Conservation (phyloP, 2,113 vertebrate species). For the Rostratula benghalensis region DNA sequence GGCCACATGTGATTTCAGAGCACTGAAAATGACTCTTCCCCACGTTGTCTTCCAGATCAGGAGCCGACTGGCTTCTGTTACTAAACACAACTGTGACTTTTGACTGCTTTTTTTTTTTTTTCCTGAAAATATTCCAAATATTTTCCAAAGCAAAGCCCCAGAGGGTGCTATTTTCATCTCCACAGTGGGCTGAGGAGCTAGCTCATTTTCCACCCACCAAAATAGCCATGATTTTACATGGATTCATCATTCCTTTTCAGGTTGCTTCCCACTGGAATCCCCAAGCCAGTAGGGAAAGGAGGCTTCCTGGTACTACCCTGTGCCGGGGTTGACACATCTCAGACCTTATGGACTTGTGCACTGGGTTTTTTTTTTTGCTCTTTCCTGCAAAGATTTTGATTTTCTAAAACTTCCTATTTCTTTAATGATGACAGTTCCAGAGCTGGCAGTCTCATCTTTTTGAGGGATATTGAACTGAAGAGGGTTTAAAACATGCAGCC, state of each 20-base stretch:
- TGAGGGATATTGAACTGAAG: not conserved
- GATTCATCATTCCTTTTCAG: not conserved
- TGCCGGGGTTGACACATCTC: not conserved
- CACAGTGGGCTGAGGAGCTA: not conserved
- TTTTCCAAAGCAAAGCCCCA: constrained; percentile 35
- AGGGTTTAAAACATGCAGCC: not conserved
- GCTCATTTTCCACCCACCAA: not conserved
- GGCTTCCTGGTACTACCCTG: not conserved
- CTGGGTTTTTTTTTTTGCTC: not conserved
- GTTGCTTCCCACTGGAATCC: not conserved
- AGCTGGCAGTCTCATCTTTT: not conserved
- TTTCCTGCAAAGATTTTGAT: not conserved
- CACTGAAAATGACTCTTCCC: not conserved
- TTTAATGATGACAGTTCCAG: not conserved
- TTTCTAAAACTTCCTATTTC: not conserved
- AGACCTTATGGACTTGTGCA: not conserved
- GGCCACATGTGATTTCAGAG: not conserved
- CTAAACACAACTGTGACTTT: constrained; percentile 6
- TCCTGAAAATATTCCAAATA: constrained; percentile 33
- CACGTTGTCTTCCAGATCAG: not conserved
- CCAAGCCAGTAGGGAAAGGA: not conserved
- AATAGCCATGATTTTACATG: not conserved
- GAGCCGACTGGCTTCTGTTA: not conserved
- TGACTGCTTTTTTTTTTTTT: not conserved
- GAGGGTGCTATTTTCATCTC: constrained; percentile 36